These are phyloP conservation scores for Stegostoma tigrinum DNA, from an alignment of 2,113 vertebrate genomes.

Conservation along the genomic window DNA sequence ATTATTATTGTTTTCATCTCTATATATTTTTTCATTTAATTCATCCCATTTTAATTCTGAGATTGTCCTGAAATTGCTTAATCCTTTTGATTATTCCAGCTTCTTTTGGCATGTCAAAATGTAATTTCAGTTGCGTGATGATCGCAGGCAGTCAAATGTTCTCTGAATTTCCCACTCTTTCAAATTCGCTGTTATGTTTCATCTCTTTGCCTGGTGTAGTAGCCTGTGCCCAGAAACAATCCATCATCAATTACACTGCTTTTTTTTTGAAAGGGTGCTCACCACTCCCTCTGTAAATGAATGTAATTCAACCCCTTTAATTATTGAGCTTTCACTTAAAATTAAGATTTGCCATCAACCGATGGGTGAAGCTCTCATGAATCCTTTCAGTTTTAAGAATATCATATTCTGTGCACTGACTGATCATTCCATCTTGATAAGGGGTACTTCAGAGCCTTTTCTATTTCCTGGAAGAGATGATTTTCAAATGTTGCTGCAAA, in stretches of 20 bases:
- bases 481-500: background rate
- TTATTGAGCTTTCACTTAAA: background rate
- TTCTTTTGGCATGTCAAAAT: background rate
- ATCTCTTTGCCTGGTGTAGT: background rate
- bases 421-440: background rate
- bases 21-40: background rate
- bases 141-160: background rate
- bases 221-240: background rate
- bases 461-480: background rate
- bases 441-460: background rate
- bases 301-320: background rate
- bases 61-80: background rate
- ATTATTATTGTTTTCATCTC: background rate
- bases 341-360: background rate
- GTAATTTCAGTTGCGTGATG: background rate
- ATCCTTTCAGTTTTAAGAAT: background rate
- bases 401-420: background rate
- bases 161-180: background rate
- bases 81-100: background rate
- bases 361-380: background rate
- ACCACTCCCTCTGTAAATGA: background rate
- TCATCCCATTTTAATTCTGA: slow-evolving; percentile 1
- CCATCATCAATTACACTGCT: background rate
- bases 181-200: background rate
- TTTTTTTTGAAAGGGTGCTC: background rate